These are phyloP conservation scores for Apolygus lucorum DNA, from an alignment of 1,140 invertebrate species.

Conservation along the genomic window DNA sequence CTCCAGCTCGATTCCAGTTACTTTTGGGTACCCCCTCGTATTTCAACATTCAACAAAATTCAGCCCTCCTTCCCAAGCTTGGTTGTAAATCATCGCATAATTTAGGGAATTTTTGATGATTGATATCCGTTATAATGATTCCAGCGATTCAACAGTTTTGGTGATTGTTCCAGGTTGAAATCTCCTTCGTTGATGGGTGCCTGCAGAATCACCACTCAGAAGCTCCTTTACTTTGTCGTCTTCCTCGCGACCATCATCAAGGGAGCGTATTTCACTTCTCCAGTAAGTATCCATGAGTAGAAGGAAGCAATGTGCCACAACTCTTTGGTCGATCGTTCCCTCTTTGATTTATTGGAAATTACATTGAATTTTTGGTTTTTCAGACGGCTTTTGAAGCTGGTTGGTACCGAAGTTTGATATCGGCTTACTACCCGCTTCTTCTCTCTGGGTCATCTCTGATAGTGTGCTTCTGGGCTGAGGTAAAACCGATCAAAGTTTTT, in stretches of 20 bases:
- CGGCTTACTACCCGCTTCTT: slow-evolving; percentile 82
- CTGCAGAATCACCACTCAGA: slow-evolving; percentile 81
- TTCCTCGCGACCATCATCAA: slow-evolving; percentile 76
- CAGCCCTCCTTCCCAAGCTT: too few relatives aligned
- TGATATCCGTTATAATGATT: too few relatives aligned
- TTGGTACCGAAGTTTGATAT: slow-evolving; percentile 76
- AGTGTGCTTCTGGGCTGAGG: slow-evolving; percentile 93
- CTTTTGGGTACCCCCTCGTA: too few relatives aligned
- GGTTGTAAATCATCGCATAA: too few relatives aligned
- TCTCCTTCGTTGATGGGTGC: slow-evolving; percentile 67
- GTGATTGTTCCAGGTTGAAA: slow-evolving; percentile 47
- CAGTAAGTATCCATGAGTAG: too few relatives aligned
- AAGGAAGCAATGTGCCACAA: slow-evolving; percentile 20
- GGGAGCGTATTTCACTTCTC: slow-evolving; percentile 82
- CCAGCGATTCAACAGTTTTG: too few relatives aligned
- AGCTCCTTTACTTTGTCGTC: slow-evolving; percentile 80
- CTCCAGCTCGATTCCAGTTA: too few relatives aligned
- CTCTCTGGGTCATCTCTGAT: slow-evolving; percentile 83
- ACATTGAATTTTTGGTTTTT: slow-evolving; percentile 38
- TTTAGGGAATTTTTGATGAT: too few relatives aligned
- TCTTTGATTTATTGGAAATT: too few relatives aligned
- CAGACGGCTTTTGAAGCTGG: slow-evolving; percentile 68
- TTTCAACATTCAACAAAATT: too few relatives aligned
- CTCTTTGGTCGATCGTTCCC: too few relatives aligned
- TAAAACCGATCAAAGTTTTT: slow-evolving; percentile 38